A percentile compares a stretch with the other conserved stretches of the same genome.
phyloP scores from a whole-genome alignment of 2,888 invertebrate genomes.

The Fissipunctia ypsillon region DNA sequence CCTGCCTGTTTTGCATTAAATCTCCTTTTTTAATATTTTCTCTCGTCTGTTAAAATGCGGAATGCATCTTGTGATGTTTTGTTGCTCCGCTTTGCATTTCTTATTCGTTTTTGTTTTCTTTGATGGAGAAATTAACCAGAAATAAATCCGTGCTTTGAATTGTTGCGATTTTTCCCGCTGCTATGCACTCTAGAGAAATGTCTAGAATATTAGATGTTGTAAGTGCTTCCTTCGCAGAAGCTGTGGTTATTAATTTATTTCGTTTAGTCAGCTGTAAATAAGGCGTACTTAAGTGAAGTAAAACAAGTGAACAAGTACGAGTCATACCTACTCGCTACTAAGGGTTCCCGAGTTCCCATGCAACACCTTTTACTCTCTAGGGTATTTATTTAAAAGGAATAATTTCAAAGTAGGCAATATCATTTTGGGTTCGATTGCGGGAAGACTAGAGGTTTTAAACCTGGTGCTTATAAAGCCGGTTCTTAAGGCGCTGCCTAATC shows the following conservation, averaged over 20 bases:
- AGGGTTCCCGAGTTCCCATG: no score
- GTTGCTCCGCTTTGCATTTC: slow-evolving; percentile 69
- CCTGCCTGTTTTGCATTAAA: slow-evolving; percentile 80
- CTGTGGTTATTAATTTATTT: slow-evolving; percentile 25
- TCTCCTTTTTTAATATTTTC: slow-evolving; percentile 75
- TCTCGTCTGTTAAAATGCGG: slow-evolving; percentile 79
- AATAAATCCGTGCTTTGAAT: slow-evolving; percentile 51
- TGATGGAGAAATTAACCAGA: slow-evolving; percentile 61
- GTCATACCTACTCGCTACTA: not conserved
- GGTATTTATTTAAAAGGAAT: no score
- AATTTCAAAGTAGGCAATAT: no score
- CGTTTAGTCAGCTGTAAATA: not conserved
- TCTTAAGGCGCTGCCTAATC: no score
- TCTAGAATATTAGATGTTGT: slow-evolving; percentile 17
- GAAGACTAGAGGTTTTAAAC: no score
- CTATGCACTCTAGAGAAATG: slow-evolving; percentile 17
- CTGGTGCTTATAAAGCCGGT: no score
- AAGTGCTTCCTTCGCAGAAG: not conserved
- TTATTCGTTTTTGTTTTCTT: slow-evolving; percentile 52
- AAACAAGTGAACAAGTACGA: not conserved
- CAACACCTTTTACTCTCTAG: no score
- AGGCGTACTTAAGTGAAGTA: slow-evolving; percentile 5
- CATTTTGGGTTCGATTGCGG: no score
- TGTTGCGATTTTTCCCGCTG: slow-evolving; percentile 25
- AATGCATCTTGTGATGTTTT: slow-evolving; percentile 81